phyloP scores from a whole-genome alignment of 2,113 vertebrate genomes.

The Heterochromis multidens region DNA sequence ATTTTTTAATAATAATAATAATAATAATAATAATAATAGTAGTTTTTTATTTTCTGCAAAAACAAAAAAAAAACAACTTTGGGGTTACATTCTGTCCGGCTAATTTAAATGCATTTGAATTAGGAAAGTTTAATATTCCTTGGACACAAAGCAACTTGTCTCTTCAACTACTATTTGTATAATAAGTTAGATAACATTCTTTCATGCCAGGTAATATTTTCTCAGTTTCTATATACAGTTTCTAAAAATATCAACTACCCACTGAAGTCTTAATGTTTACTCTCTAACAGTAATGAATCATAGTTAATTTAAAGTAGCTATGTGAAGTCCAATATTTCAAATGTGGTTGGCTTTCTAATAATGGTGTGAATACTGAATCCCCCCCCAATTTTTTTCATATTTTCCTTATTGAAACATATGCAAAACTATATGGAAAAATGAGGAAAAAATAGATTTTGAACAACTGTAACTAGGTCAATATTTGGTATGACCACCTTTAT shows the following conservation, averaged over 20 bases:
- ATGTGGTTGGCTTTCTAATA: too few species aligned
- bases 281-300: too few species aligned
- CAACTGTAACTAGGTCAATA: not conserved
- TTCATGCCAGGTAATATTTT: not conserved
- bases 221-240: fast-evolving
- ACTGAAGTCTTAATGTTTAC: too few species aligned
- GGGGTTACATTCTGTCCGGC: not conserved
- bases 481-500: fast-evolving
- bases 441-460: not conserved
- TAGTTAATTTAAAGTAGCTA: too few species aligned
- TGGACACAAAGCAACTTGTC: not conserved
- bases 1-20: too few species aligned
- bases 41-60: not conserved
- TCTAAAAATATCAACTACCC: too few species aligned
- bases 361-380: too few species aligned
- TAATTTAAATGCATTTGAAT: not conserved
- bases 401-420: too few species aligned
- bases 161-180: not conserved
- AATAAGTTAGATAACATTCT: not conserved
- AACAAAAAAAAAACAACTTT: not conserved
- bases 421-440: not conserved
- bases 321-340: too few species aligned
- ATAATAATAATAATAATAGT: not conserved
- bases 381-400: too few species aligned
- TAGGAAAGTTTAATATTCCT: not conserved